A percentile compares a stretch with the other conserved stretches of the same genome.
These are phyloP conservation scores for Aporophyla lueneburgensis DNA, from an alignment of 2,888 invertebrate genomes.

Conservation along the genomic window DNA sequence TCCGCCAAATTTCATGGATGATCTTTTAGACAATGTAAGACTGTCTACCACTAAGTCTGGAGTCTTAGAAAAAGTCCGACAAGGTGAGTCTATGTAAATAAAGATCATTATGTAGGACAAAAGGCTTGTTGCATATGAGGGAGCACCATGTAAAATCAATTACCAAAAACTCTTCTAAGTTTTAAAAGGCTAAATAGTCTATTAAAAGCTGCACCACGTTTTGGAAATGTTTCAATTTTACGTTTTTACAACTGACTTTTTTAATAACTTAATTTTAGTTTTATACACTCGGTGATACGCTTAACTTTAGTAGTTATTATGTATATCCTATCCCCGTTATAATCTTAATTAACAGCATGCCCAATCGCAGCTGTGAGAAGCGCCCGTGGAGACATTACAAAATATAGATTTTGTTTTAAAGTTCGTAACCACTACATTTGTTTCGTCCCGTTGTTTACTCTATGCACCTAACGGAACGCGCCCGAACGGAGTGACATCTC, in stretches of 20 bases:
- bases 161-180: background rate
- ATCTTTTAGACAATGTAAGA: slow-evolving; percentile 15
- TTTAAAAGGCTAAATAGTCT: background rate
- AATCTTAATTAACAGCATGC: no score
- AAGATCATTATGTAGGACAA: background rate
- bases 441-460: no score
- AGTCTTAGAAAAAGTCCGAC: slow-evolving; percentile 14
- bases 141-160: background rate
- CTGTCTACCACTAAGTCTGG: slow-evolving; percentile 8
- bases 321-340: no score
- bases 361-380: no score
- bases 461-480: no score
- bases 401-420: no score
- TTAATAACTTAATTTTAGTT: background rate
- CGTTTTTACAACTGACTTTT: no score
- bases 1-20: slow-evolving; percentile 23
- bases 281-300: background rate
- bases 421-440: no score
- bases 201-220: background rate
- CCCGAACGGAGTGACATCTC: no score
- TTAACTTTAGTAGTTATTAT: background rate
- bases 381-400: no score
- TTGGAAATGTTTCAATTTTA: background rate
- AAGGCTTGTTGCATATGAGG: no score
- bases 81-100: background rate